These are phyloP conservation scores for Coelopa pilipes DNA, from an alignment of 2,888 invertebrate species.

Conservation along the genomic window DNA sequence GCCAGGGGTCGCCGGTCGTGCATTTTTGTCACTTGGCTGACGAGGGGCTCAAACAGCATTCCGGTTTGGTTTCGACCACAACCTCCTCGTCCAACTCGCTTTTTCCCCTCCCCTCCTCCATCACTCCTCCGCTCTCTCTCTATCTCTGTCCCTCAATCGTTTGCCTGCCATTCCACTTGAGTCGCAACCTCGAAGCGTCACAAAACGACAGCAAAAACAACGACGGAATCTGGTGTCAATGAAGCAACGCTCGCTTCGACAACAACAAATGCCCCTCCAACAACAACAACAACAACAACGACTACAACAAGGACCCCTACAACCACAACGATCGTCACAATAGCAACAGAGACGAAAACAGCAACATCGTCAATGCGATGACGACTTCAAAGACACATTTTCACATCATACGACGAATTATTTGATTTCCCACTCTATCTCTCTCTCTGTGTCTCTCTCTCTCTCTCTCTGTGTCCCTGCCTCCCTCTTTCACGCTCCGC, in stretches of 20 bases:
- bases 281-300: constrained; percentile 9
- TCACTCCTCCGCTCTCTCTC: too few species aligned
- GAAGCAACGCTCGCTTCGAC: not conserved
- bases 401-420: constrained; percentile 12
- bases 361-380: not conserved
- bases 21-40: too few species aligned
- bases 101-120: too few species aligned
- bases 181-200: too few species aligned
- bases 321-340: not conserved
- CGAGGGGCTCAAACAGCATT: too few species aligned
- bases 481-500: not conserved
- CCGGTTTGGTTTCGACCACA: too few species aligned
- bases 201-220: too few species aligned
- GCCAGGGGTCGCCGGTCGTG: too few species aligned
- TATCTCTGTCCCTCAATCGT: too few species aligned
- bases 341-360: not conserved
- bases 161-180: too few species aligned
- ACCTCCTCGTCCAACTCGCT: too few species aligned
- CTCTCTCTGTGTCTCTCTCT: too few species aligned
- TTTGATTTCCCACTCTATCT: not conserved
- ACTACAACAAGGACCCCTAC: not conserved
- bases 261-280: not conserved
- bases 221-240: not conserved
- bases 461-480: not conserved
- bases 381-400: constrained; percentile 21